These are phyloP conservation scores for Catajapyx aquilonaris DNA, from an alignment of 1,140 invertebrate species.

Conservation along the genomic window DNA sequence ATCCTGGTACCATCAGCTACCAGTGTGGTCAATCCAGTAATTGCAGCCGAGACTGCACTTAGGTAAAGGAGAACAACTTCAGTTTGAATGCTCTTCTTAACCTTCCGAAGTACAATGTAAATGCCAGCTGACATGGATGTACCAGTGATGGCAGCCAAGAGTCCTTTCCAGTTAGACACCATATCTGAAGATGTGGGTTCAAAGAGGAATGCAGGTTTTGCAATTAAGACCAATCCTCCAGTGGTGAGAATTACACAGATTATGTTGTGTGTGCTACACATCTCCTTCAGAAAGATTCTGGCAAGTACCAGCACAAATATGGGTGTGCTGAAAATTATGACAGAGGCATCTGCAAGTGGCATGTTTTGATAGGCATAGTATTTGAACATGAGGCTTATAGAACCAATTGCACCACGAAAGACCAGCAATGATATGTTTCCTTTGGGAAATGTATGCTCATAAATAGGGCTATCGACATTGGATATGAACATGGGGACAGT, in stretches of 20 bases:
- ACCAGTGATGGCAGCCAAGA: too few species aligned
- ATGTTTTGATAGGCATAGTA: slow-evolving; percentile 77
- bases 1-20: too few species aligned
- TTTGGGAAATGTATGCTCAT: slow-evolving; percentile 51
- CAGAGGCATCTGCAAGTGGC: slow-evolving; percentile 71
- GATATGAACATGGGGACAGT: slow-evolving; percentile 63
- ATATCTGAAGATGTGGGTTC: too few species aligned
- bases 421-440: slow-evolving; percentile 34
- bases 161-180: too few species aligned
- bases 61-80: too few species aligned
- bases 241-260: slow-evolving; percentile 60
- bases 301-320: slow-evolving; percentile 85
- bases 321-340: slow-evolving; percentile 74
- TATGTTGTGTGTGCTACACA: slow-evolving; percentile 63
- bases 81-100: too few species aligned
- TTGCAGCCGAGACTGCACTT: too few species aligned
- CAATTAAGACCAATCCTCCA: slow-evolving; percentile 64
- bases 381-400: slow-evolving; percentile 62
- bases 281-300: slow-evolving; percentile 69
- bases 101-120: too few species aligned
- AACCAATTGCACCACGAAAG: slow-evolving; percentile 60
- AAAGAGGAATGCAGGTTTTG: slow-evolving; percentile 31
- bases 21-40: too few species aligned
- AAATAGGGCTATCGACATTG: too few species aligned
- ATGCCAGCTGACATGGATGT: too few species aligned